These are phyloP conservation scores for Drosophila jambulina DNA, from an alignment of 1,140 invertebrate species.

Conservation along the genomic window DNA sequence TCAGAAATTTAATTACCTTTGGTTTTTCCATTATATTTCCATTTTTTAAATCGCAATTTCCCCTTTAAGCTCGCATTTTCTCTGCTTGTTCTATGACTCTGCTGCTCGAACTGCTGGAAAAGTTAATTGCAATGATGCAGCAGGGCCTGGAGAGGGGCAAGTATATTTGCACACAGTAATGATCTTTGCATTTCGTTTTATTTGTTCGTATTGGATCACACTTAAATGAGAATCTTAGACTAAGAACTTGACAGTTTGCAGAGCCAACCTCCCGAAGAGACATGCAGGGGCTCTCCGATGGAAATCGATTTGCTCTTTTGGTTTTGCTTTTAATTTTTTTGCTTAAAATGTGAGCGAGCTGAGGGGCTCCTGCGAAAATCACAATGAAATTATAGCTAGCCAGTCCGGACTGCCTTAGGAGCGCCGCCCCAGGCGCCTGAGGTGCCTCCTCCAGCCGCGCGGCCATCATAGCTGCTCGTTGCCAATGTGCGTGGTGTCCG, in stretches of 20 bases:
- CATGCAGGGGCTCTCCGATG: slow-evolving; percentile 3
- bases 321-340: neutral
- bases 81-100: neutral
- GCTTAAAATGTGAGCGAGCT: slow-evolving; percentile 25
- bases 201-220: slow-evolving; percentile 26
- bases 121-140: slow-evolving; percentile 1
- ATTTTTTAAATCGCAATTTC: neutral
- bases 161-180: slow-evolving; percentile 11
- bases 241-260: slow-evolving; percentile 48
- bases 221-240: slow-evolving; percentile 37
- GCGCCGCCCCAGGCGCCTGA: slow-evolving; percentile 60
- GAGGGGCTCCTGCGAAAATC: slow-evolving; percentile 46
- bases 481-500: slow-evolving; percentile 84
- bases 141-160: neutral
- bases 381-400: slow-evolving; percentile 60
- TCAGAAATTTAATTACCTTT: neutral
- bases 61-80: neutral
- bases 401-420: slow-evolving; percentile 46
- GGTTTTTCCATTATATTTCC: neutral
- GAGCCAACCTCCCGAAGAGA: slow-evolving; percentile 35
- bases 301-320: slow-evolving; percentile 14
- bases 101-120: neutral
- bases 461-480: slow-evolving; percentile 85
- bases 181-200: slow-evolving; percentile 15
- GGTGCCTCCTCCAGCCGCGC: slow-evolving; percentile 48